Evolutionary conservation across 2,888 invertebrate genomes (phyloP), one percentile per base, ranked within the genome.

Genomic region (Acrocyrtus sp.): DNA sequence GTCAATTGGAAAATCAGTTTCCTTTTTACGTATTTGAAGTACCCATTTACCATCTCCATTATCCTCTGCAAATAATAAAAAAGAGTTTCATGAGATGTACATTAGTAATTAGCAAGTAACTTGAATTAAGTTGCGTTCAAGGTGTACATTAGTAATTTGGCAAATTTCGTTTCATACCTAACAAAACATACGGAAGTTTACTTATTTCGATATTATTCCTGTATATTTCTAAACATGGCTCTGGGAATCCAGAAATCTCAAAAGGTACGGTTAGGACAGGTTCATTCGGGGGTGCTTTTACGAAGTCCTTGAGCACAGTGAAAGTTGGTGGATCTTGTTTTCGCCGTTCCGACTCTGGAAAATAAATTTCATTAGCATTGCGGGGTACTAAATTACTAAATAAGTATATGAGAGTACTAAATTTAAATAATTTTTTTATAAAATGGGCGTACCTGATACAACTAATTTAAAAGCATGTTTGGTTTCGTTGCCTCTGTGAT

Each of bases 161-260:
- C 10, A 12, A 39, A 6, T n/a, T n/a, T n/a, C n/a, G n/a, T 26
- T 48, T 22, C 48, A 34, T 72, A 75, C 75, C 72, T 48, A 75
- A 57, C 27, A 67, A 43, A 3, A 72, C 72, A 54, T 68, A 78
- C 60, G 54, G 65, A 27, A 53, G 69, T 56, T 74, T 77, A 26
- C 70, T 76, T 8, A 77, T 66, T 27, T 76, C 76, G 17, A 76
- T 74, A n/a, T 76, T 84, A 75, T 85, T 84, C 75, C 85, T 83
- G 77, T 83, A 84, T 85, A 87, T 86, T 22, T 82, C 82, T 39
- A 87, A 83, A 45, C 83, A 81, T 0, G 87, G 87, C 74, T 84
- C 84, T 12, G 87, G 87, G 69, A 85, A 83, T 5, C 86, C 87
- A 15, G 83, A 83, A 15, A 87, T 84, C 48, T 85, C 72, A 58